Evolutionary conservation across 2,113 vertebrate genomes (phyloP).

Genomic region (Naja naja): DNA sequence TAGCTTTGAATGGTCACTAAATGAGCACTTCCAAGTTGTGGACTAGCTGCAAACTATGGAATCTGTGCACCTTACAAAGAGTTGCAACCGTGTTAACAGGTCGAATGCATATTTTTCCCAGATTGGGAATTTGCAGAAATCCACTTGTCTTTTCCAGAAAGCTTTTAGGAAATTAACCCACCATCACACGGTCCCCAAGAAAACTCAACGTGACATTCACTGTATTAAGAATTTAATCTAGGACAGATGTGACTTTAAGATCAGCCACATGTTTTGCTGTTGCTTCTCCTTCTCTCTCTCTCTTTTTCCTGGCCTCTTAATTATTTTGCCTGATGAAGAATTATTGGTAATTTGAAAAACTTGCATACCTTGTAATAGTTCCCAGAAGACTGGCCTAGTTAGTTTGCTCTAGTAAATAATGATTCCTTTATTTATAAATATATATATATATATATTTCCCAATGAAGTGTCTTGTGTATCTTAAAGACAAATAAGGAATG

Average conservation of each 20-base stretch:
- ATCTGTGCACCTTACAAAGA: not conserved
- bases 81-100: not conserved
- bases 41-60: not conserved
- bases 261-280: not conserved
- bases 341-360: not conserved
- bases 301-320: not conserved
- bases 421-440: not conserved
- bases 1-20: not conserved
- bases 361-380: not conserved
- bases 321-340: not conserved
- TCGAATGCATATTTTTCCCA: not conserved
- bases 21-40: not conserved
- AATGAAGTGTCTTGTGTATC: not conserved
- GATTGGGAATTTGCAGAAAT: not conserved
- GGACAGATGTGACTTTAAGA: not conserved
- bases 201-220: not conserved
- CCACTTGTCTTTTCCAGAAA: not conserved
- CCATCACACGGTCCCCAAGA: not conserved
- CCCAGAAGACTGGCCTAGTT: not conserved
- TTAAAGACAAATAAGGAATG: not conserved
- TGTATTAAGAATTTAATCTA: not conserved
- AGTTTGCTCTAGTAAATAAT: not conserved
- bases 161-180: not conserved
- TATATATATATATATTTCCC: not conserved
- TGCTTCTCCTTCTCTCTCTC: not conserved